Evolutionary conservation across 2,797 vertebrate genomes (phyloP).

Genomic region (Schizopygopsis pylzovi): DNA sequence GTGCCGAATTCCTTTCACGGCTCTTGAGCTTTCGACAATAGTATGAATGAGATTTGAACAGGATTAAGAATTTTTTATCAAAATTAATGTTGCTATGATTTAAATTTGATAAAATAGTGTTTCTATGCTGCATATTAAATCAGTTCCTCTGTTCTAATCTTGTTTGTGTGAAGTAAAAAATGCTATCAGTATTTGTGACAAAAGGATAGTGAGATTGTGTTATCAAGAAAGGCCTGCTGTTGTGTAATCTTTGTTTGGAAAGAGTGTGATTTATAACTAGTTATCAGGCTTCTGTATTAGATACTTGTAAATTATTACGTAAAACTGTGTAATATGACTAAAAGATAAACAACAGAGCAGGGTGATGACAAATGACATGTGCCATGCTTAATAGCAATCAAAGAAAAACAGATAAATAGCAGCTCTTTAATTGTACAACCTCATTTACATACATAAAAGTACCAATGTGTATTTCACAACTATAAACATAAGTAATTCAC

Average conservation of each 20-base stretch:
- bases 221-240: neutral
- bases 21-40: neutral
- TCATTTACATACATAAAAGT: constrained; percentile 59
- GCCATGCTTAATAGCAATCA: neutral
- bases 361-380: no score
- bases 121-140: neutral
- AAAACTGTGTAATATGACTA: neutral
- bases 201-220: neutral
- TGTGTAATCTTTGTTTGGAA: neutral
- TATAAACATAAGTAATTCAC: constrained; percentile 41
- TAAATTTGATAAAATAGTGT: neutral
- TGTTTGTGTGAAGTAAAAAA: neutral
- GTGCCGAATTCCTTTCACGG: neutral
- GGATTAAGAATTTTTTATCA: neutral
- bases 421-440: constrained; percentile 67
- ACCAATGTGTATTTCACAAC: constrained; percentile 25
- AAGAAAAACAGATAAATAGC: constrained; percentile 50
- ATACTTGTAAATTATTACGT: neutral
- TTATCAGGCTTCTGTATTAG: neutral
- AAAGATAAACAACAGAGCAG: no score
- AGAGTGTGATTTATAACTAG: neutral
- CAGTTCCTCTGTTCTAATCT: neutral
- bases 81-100: neutral
- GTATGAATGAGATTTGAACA: neutral
- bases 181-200: neutral